phyloP scores from a whole-genome alignment of 2,888 invertebrate species.

The Cantharis lateralis region DNA sequence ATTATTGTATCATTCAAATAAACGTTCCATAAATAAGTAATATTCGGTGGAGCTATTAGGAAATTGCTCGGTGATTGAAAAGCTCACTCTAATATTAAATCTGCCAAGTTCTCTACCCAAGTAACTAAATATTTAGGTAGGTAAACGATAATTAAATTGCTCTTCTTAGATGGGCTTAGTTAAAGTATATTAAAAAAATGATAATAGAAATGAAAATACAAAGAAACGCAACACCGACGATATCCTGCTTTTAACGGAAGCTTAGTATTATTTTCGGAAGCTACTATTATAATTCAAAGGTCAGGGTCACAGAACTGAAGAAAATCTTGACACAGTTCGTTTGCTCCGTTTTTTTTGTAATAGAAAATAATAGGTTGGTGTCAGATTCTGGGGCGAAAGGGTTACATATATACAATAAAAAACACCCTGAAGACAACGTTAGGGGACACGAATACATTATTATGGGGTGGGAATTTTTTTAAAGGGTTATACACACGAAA shows the following conservation, averaged over 20 bases:
- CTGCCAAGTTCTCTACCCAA: conserved; percentile 18
- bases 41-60: conserved; percentile 36
- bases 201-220: conserved; percentile 12
- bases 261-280: conserved; percentile 18
- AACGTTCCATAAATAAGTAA: neutral
- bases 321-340: conserved; percentile 58
- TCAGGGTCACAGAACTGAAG: conserved; percentile 31
- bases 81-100: conserved; percentile 22
- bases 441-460: conserved; percentile 55
- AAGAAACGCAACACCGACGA: neutral
- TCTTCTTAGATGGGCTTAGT: neutral
- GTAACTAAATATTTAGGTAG: conserved; percentile 9
- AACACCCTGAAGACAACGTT: conserved; percentile 56
- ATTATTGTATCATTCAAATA: neutral
- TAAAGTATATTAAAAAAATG: neutral
- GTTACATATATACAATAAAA: conserved; percentile 55
- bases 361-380: conserved; percentile 55
- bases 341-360: conserved; percentile 55
- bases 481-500: conserved; percentile 46
- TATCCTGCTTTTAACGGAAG: conserved; percentile 22
- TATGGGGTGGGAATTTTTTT: conserved; percentile 52
- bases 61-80: conserved; percentile 40
- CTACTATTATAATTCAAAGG: conserved; percentile 24
- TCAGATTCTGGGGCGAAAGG: conserved; percentile 57
- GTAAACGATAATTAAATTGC: neutral